A percentile compares a stretch with the other conserved stretches of the same genome.
These are phyloP conservation scores for Leptothorax acervorum DNA, from an alignment of 2,888 invertebrate species.

Conservation along the genomic window DNA sequence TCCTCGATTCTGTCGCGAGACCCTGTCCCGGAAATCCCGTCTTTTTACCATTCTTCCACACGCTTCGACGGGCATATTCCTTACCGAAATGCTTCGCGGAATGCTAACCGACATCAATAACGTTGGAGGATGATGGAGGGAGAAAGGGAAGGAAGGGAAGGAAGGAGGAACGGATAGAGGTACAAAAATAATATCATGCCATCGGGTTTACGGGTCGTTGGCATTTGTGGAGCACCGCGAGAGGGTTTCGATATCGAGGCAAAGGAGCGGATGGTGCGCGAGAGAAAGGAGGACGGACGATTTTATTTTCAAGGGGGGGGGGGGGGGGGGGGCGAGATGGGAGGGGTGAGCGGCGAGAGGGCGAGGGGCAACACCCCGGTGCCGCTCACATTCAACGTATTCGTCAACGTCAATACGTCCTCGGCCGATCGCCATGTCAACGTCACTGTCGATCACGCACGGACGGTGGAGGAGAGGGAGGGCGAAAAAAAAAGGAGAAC, in stretches of 20 bases:
- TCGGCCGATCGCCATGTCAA: slow-evolving; percentile 75
- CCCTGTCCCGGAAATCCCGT: slow-evolving; percentile 41
- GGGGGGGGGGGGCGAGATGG: background rate
- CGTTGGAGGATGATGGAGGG: slow-evolving; percentile 49
- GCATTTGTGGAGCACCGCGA: slow-evolving; percentile 36
- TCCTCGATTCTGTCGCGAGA: slow-evolving; percentile 23
- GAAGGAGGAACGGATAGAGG: slow-evolving; percentile 20
- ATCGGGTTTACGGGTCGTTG: slow-evolving; percentile 65
- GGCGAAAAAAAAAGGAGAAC: slow-evolving; percentile 54
- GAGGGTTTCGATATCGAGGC: slow-evolving; percentile 15
- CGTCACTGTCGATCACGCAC: slow-evolving; percentile 77
- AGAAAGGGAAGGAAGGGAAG: too few species aligned
- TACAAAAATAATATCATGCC: slow-evolving; percentile 77
- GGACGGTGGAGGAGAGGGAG: background rate
- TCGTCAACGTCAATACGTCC: slow-evolving; percentile 75
- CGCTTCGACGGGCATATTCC: slow-evolving; percentile 41
- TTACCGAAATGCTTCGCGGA: slow-evolving; percentile 61
- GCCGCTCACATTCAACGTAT: slow-evolving; percentile 60
- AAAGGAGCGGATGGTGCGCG: slow-evolving; percentile 1
- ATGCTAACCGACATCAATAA: slow-evolving; percentile 72
- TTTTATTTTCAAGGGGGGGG: slow-evolving; percentile 50
- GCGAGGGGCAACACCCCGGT: background rate
- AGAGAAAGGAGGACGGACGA: slow-evolving; percentile 33
- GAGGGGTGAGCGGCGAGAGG: background rate
- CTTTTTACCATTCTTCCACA: slow-evolving; percentile 53